Evolutionary conservation across 2,797 vertebrate species (phyloP).

Genomic region (Enteromius trimaculatus): DNA sequence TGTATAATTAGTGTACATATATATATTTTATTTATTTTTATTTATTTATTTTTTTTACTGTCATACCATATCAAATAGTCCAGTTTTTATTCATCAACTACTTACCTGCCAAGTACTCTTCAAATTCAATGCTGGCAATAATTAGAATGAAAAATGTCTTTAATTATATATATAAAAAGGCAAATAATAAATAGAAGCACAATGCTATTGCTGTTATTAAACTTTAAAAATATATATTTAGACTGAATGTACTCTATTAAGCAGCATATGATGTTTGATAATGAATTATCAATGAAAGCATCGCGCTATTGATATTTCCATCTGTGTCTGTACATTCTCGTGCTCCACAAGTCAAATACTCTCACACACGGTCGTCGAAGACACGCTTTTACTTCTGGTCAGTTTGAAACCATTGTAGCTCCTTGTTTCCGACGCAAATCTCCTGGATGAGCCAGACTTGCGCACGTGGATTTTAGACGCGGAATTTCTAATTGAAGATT

Average conservation of each 20-base stretch:
- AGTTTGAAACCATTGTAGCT: constrained; percentile 31
- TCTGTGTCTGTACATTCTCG: not conserved
- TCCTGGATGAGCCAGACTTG: constrained; percentile 48
- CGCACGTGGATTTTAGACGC: constrained; percentile 46
- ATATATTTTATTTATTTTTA: too few relatives aligned
- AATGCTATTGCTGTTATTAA: not conserved
- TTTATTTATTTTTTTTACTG: too few relatives aligned
- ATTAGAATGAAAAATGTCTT: not conserved
- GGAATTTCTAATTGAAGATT: constrained; percentile 38
- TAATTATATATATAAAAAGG: not conserved
- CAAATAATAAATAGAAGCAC: constrained; percentile 2
- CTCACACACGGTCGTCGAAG: constrained; percentile 63
- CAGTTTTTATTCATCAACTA: too few relatives aligned
- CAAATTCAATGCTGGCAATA: not conserved
- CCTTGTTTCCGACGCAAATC: constrained; percentile 29
- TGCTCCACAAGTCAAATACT: constrained; percentile 57
- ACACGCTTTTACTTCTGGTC: constrained; percentile 59
- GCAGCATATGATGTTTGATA: not conserved
- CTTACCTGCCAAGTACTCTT: not conserved
- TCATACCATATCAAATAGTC: too few relatives aligned
- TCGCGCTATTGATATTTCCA: not conserved
- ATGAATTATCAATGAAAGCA: not conserved
- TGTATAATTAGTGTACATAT: too few relatives aligned
- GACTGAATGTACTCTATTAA: not conserved
- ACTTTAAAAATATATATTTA: not conserved